These are phyloP conservation scores for Pogonomyrmex barbatus DNA, from an alignment of 1,140 invertebrate species.

Conservation along the genomic window DNA sequence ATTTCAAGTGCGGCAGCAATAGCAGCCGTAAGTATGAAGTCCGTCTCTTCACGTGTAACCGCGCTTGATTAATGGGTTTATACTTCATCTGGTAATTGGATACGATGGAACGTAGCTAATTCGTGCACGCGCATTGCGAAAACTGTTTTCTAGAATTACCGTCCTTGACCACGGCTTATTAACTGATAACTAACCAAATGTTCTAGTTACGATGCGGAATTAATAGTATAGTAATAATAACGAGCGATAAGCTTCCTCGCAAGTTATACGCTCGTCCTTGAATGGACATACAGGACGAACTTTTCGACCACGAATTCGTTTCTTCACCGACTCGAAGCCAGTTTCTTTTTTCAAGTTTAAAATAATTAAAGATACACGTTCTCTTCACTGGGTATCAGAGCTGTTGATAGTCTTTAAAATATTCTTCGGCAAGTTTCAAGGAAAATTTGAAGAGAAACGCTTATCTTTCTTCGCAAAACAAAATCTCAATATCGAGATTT, in stretches of 20 bases:
- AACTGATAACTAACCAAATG: neutral
- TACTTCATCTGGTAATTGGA: neutral
- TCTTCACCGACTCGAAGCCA: neutral
- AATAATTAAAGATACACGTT: neutral
- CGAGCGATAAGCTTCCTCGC: neutral
- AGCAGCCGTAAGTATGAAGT: conserved; percentile 73
- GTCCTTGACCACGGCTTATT: neutral
- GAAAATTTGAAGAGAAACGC: neutral
- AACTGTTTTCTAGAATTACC: neutral
- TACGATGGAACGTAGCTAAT: neutral
- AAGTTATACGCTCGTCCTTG: neutral
- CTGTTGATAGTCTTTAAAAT: neutral
- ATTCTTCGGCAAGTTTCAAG: neutral
- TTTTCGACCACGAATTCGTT: neutral
- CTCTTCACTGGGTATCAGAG: neutral
- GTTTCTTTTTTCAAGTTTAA: neutral
- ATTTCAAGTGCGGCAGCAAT: conserved; percentile 69
- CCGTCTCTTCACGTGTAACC: neutral
- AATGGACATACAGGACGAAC: neutral
- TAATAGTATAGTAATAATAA: neutral
- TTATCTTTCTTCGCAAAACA: neutral
- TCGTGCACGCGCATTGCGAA: neutral
- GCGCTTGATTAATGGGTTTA: neutral
- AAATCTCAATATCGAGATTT: neutral
- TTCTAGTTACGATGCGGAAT: neutral